phyloP scores from a whole-genome alignment of 2,888 invertebrate genomes.

The Noctua comes region DNA sequence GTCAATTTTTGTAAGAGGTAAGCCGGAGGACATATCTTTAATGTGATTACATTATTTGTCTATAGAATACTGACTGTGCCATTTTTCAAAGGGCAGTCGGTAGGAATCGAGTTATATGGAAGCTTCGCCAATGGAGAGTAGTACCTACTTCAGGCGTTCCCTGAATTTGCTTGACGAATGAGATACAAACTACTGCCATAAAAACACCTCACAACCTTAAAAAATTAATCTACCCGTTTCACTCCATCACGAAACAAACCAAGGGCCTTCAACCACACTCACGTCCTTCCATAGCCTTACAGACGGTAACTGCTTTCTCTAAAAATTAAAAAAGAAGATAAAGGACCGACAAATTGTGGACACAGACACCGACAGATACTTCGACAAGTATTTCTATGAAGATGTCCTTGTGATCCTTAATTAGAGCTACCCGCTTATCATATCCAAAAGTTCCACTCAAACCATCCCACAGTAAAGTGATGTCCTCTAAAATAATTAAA shows the following conservation, averaged over 20 bases:
- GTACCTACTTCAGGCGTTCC: neutral
- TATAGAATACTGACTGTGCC: too few species aligned
- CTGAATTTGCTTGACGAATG: neutral
- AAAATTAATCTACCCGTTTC: neutral
- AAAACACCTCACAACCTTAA: neutral
- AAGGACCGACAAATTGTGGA: neutral
- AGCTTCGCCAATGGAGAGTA: too few species aligned
- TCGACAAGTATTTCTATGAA: neutral
- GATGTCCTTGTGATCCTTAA: neutral
- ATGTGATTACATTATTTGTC: too few species aligned
- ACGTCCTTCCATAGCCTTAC: neutral
- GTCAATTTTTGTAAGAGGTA: too few species aligned
- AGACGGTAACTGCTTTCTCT: neutral
- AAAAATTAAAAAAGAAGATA: neutral
- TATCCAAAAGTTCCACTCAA: constrained; percentile 1
- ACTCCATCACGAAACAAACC: neutral
- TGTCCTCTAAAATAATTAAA: constrained; percentile 35
- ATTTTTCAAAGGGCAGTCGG: too few species aligned
- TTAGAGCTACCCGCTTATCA: constrained; percentile 3
- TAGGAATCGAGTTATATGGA: too few species aligned
- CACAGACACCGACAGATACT: neutral
- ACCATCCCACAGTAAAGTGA: neutral
- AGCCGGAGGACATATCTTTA: too few species aligned
- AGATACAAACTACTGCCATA: neutral
- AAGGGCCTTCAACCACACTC: neutral